Evolutionary conservation across 2,797 vertebrate species (phyloP), one percentile per base, ranked within the genome.

Genomic region (Sebastes aleutianus): DNA sequence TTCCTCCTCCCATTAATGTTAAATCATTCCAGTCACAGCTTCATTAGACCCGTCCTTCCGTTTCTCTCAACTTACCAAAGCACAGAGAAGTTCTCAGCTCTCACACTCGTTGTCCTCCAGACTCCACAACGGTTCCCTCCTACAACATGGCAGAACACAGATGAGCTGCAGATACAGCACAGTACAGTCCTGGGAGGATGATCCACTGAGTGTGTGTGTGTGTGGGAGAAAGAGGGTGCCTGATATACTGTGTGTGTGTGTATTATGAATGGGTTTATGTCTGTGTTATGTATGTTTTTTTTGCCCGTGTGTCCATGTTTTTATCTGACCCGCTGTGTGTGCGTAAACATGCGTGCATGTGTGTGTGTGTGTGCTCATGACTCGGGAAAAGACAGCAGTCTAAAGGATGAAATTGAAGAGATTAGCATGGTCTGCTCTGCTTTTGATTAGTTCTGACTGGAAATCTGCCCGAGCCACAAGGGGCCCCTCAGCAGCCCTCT

Each of bases 391-490:
- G 96, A 97, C 96, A 97, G 92, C 94, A 96, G 96, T 95, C 95
- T 96, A 97, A 96, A 96, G 97, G 96, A 96, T 97, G 97, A 97
- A 98, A 99, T 99, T 97, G 97, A 96, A 97, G 95, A 97, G 94
- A 98, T 96, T 97, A 98, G 94, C 96, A 96, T 97, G 95, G 94
- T 95, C 96, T 94, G 79, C 95, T 95, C 97, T 95, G 95, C 92
- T 97, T 97, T 96, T 98, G 97, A 99, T 99, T 99, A 96, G 96
- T 97, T 98, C 96, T 97, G 97, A 97, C 97, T 97, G 97, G 94
- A 97, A 97, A 97, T 97, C 96, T 97, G 96, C 95, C 95, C 91
- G 92, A 97, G 94, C 97, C 97, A 98, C 97, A 95, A 97, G 96
- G 96, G 95, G 96, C 97, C 97, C 97, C 95, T 98, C 96, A 97